Evolutionary conservation across 2,113 vertebrate species (phyloP).

Genomic region (Parotia lawesii): DNA sequence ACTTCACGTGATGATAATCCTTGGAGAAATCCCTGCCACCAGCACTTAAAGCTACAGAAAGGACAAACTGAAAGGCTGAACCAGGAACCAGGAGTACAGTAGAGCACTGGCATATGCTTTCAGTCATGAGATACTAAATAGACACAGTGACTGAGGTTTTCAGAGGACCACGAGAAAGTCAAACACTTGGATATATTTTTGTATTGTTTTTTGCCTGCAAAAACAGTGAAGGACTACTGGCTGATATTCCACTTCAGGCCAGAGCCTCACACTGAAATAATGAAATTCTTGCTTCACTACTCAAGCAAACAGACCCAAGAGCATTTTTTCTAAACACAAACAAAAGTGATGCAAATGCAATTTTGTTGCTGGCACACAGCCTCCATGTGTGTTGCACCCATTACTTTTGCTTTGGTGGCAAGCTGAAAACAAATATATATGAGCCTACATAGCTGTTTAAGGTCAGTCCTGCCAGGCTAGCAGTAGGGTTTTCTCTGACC

Average conservation of each 20-base stretch:
- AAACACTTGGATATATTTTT: neutral
- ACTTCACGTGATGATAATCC: neutral
- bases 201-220: neutral
- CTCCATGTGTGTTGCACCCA: neutral
- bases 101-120: neutral
- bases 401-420: neutral
- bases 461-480: neutral
- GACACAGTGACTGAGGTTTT: neutral
- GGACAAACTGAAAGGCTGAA: neutral
- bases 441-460: neutral
- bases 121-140: neutral
- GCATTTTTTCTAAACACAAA: slow-evolving; percentile 25
- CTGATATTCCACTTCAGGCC: neutral
- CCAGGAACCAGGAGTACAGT: neutral
- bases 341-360: neutral
- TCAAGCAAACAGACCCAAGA: slow-evolving; percentile 8
- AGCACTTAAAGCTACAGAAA: neutral
- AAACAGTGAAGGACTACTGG: neutral
- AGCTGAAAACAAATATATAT: neutral
- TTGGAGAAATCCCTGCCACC: neutral
- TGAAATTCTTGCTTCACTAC: neutral
- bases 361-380: neutral
- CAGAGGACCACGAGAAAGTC: neutral
- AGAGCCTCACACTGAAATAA: neutral
- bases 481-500: neutral